Evolutionary conservation across 2,888 invertebrate genomes (phyloP), one percentile per base, ranked within the genome.

Genomic region (Yponomeuta evonymella): DNA sequence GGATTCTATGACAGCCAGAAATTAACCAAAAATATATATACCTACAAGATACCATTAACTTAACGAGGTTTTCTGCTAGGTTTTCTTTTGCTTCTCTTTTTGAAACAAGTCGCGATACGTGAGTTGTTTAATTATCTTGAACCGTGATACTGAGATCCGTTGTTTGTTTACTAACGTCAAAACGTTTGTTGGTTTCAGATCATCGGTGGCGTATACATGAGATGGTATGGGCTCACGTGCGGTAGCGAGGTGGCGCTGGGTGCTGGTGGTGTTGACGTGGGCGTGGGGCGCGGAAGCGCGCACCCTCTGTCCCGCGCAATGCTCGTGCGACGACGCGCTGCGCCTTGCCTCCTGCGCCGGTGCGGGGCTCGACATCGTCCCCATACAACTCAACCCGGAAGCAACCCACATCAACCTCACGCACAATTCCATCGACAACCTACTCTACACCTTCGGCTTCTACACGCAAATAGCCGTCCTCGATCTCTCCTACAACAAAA

Each of bases 361-460:
- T 79, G 96, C 96, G 71, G 94, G 94, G 73, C 94, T 97, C 75
- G 96, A 96, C 83, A 95, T 96, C 78, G 96, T 97, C 71, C 97
- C 97, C 73, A 97, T 97, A 78, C 97, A 97, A 83, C 93, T 97
- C 76, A 97, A 97, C 87, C 98, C 98, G 64, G 96, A 96, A 83
- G 94, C 97, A 70, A 95, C 94, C 70, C 95, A 95, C 86, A 95
- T 98, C 81, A 96, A 96, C 83, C 94, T 98, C 72, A 95, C 96
- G n/a, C 94, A 95, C 82, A 98, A 98, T 87, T 94, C 95, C 76
- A 96, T 98, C 81, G 94, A 94, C 80, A 95, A 94, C 80, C 94
- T 98, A 9, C 95, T 96, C 75, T 95, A 95, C 83, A 95, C 96
- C 30, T 94, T 97, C 80, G 94, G 94, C 70, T 96, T 97, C 88